Evolutionary conservation across 2,888 invertebrate genomes (phyloP).

Genomic region (Drosophila melanocephala): DNA sequence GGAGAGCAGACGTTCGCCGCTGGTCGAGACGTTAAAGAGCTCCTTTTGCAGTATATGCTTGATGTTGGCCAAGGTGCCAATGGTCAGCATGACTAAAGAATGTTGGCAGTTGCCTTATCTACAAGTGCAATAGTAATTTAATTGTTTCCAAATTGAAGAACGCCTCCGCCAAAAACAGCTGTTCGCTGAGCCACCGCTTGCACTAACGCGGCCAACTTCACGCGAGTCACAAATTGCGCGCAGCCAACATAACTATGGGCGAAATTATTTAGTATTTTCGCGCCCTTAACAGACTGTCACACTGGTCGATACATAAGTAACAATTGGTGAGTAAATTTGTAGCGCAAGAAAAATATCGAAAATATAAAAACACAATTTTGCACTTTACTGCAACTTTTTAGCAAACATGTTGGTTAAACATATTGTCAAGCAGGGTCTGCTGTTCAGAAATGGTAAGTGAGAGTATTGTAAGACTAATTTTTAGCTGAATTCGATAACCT

Average conservation of each 20-base stretch:
- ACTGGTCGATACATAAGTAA: conserved; percentile 51
- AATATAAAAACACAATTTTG: conserved; percentile 27
- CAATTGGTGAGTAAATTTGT: conserved; percentile 51
- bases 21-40: conserved; percentile 86
- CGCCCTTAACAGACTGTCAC: conserved; percentile 38
- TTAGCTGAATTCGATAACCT: conserved; percentile 62
- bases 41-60: conserved; percentile 92
- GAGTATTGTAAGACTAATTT: background rate
- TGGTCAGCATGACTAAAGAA: conserved; percentile 81
- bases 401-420: conserved; percentile 84
- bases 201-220: conserved; percentile 22
- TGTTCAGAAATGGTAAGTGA: conserved; percentile 82
- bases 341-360: conserved; percentile 26
- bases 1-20: conserved; percentile 91
- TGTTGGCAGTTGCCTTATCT: conserved; percentile 15
- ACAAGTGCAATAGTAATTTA: conserved; percentile 34
- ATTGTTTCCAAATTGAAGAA: conserved; percentile 64
- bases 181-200: conserved; percentile 33
- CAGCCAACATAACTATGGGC: conserved; percentile 32
- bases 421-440: conserved; percentile 79
- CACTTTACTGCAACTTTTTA: conserved; percentile 26
- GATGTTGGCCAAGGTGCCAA: conserved; percentile 86
- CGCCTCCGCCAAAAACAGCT: conserved; percentile 73
- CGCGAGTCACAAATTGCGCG: conserved; percentile 37
- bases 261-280: conserved; percentile 32